These are phyloP conservation scores for Drosophila watanabei DNA, from an alignment of 1,140 invertebrate genomes.

Conservation along the genomic window DNA sequence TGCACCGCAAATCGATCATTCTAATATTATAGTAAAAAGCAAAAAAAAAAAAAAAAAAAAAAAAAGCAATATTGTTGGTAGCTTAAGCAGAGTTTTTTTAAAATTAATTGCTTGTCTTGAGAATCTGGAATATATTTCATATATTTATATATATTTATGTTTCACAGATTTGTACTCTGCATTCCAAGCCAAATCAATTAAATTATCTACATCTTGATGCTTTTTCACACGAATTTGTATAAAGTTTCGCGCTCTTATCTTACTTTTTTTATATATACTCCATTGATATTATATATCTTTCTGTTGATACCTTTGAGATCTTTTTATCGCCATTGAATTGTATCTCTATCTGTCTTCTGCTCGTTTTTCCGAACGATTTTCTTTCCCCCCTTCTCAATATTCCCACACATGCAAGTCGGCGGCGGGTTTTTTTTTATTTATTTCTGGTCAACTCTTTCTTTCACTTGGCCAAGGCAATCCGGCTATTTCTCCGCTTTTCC, in stretches of 20 bases:
- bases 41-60: neutral
- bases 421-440: slow-evolving; percentile 25
- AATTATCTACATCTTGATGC: neutral
- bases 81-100: neutral
- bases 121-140: neutral
- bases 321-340: neutral
- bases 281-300: neutral
- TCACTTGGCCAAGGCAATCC: slow-evolving; percentile 63
- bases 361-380: slow-evolving; percentile 9
- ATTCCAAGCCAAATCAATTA: neutral
- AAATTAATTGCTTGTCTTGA: neutral
- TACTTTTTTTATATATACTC: neutral
- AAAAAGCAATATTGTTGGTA: too few species aligned
- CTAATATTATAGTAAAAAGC: neutral
- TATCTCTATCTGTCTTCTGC: slow-evolving; percentile 10
- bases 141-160: neutral
- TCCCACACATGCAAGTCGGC: slow-evolving; percentile 18
- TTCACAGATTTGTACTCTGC: neutral
- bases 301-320: neutral
- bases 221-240: neutral
- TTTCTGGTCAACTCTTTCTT: slow-evolving; percentile 70
- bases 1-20: neutral
- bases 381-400: neutral
- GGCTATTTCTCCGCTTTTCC: slow-evolving; percentile 11
- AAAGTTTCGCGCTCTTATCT: neutral